Evolutionary conservation across 1,140 invertebrate genomes (phyloP), one percentile per base, ranked within the genome.

Genomic region (Solenopsis fugax): DNA sequence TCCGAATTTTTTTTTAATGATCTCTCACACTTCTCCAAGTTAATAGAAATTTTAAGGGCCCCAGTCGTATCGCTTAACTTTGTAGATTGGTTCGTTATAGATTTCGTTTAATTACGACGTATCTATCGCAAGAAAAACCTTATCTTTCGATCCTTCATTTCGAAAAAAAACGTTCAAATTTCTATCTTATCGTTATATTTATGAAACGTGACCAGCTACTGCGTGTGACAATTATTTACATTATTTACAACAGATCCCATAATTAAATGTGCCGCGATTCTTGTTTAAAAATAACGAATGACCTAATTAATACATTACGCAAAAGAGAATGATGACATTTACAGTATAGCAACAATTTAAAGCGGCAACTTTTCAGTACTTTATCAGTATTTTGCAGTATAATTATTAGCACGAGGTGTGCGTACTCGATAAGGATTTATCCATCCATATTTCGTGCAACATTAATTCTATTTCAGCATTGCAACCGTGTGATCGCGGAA

Each of bases 1-100:
- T 89, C 91, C 52, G 34, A 58, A 75, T 54, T 60, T 86, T 89
- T 78, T 56, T 56, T 78, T 88, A 86, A 91, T 85, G 86, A 89
- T 60, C 75, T 64, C 41, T 87, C 65, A 50, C 58, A 5, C 41
- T 73, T 16, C 34, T 3, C 12, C 6, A 16, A 41, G 71, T 75
- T 91, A 91, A 91, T 91, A 88, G 89, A 91, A 91, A 88, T 72
- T 82, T 85, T 60, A 58, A 82, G 12, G 2, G 24, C 0, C 24
- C 29, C 52, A 29, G 56, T 50, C 24, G 21, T 75, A 77, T 65
- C 62, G 80, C 12, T 58, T 2, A 69, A 58, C 72, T 24, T 29
- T 16, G 37, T 60, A 41, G 58, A 82, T 88, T 71, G 64, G 37
- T 69, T 88, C 37, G 48, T 76, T 45, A 48, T 10, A 13, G 37